Evolutionary conservation across 1,140 invertebrate species (phyloP).

Genomic region (Apocrypta bakeri): DNA sequence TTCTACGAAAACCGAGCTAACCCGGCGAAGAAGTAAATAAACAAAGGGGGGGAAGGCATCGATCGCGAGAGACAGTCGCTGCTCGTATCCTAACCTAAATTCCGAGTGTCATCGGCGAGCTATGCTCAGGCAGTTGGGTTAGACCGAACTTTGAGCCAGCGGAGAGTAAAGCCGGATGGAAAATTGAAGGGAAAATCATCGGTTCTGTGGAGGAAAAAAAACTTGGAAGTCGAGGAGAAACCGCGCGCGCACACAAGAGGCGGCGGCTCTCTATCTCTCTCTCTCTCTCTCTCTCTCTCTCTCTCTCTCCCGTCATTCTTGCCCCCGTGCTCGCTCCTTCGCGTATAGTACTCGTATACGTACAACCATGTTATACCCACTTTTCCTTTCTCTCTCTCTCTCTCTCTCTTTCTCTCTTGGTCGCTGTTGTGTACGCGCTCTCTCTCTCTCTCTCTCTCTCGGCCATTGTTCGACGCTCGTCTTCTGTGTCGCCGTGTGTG

Average conservation of each 20-base stretch:
- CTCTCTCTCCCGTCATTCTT: background rate
- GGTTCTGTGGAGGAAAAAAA: background rate
- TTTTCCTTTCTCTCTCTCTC: constrained; percentile 29
- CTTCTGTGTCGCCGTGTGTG: background rate
- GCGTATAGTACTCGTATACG: background rate
- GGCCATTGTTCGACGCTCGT: constrained; percentile 32
- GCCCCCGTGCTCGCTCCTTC: background rate
- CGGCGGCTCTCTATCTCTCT: constrained; percentile 46
- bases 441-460: constrained; percentile 23
- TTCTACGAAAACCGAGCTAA: background rate
- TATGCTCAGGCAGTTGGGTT: no score
- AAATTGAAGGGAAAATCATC: background rate
- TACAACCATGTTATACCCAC: constrained; percentile 13
- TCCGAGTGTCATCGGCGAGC: background rate
- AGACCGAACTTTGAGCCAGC: no score
- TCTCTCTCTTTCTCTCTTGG: background rate
- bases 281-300: constrained; percentile 6
- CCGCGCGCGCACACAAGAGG: constrained; percentile 17
- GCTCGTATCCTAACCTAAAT: constrained; percentile 48
- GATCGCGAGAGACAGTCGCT: constrained; percentile 1
- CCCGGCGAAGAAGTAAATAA: background rate
- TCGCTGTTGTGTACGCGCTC: background rate
- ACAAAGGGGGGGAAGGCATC: constrained; percentile 15
- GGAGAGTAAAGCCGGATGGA: no score
- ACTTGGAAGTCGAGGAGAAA: no score